Evolutionary conservation across 2,888 invertebrate genomes (phyloP).

Genomic region (Ashinkailepas kermadecensis): DNA sequence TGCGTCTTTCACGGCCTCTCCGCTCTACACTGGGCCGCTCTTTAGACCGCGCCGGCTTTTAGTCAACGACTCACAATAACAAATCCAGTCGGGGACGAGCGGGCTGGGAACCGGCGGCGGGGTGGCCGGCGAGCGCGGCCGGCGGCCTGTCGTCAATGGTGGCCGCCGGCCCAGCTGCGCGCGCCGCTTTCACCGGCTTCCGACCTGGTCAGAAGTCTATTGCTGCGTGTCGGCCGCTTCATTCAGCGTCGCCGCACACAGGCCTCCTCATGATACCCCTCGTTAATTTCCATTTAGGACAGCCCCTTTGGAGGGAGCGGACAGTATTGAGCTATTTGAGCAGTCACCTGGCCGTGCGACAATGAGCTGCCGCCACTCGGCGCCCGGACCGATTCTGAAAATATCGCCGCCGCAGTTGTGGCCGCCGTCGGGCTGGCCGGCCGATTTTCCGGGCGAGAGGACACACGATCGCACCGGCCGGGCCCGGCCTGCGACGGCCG

Average conservation of each 20-base stretch:
- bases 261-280: constrained; percentile 11
- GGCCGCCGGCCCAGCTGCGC: not conserved
- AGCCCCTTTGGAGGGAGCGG: constrained; percentile 16
- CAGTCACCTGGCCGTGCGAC: not conserved
- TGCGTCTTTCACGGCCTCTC: not conserved
- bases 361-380: not conserved
- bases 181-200: constrained; percentile 10
- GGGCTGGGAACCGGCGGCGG: not conserved
- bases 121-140: not conserved
- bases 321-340: constrained; percentile 7
- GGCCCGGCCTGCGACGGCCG: too few species aligned
- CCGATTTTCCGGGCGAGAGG: not conserved
- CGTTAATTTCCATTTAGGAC: constrained; percentile 18
- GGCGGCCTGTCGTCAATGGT: not conserved
- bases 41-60: not conserved
- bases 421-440: not conserved
- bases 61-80: constrained; percentile 5
- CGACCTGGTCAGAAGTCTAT: not conserved
- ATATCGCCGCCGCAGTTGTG: not conserved
- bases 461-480: too few species aligned
- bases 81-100: not conserved
- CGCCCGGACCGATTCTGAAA: not conserved
- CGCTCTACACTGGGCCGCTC: not conserved
- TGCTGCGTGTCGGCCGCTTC: not conserved
- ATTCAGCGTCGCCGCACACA: not conserved